These are phyloP conservation scores for Blastobasis adustella DNA, from an alignment of 2,888 invertebrate genomes.

Conservation along the genomic window DNA sequence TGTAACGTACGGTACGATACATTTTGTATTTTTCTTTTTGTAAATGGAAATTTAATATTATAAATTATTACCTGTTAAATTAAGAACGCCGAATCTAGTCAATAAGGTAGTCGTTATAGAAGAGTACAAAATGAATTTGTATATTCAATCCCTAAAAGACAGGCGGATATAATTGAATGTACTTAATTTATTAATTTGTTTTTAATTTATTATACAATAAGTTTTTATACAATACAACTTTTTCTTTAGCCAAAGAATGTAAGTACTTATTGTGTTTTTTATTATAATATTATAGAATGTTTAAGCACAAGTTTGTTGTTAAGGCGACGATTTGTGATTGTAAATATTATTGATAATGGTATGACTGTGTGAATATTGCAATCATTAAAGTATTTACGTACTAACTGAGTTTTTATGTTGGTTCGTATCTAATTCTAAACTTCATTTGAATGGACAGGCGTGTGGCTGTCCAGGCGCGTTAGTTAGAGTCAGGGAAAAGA, in stretches of 20 bases:
- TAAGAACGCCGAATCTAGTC: slow-evolving; percentile 22
- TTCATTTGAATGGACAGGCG: too few relatives aligned
- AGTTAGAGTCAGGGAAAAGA: too few relatives aligned
- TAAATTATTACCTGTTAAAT: slow-evolving; percentile 22
- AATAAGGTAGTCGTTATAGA: slow-evolving; percentile 43
- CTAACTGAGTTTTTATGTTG: too few relatives aligned
- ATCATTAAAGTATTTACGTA: slow-evolving; percentile 69
- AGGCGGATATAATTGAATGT: slow-evolving; percentile 10
- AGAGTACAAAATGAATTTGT: slow-evolving; percentile 34
- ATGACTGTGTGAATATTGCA: slow-evolving; percentile 69
- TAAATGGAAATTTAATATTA: slow-evolving; percentile 5
- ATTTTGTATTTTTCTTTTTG: too few relatives aligned
- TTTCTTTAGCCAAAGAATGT: slow-evolving; percentile 29
- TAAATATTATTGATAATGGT: slow-evolving; percentile 67
- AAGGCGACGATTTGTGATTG: slow-evolving; percentile 60
- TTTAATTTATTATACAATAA: slow-evolving; percentile 37
- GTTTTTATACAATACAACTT: slow-evolving; percentile 22
- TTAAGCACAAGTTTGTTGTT: slow-evolving; percentile 69
- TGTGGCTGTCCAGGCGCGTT: background rate
- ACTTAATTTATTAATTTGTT: slow-evolving; percentile 30
- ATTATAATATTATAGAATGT: slow-evolving; percentile 30
- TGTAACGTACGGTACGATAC: too few relatives aligned
- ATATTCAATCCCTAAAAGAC: slow-evolving; percentile 33
- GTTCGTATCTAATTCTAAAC: too few relatives aligned
- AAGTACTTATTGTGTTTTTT: slow-evolving; percentile 22